A percentile compares a stretch with the other conserved stretches of the same genome.
These are phyloP conservation scores for Drosophila orena DNA, from an alignment of 1,140 invertebrate genomes.

Conservation along the genomic window DNA sequence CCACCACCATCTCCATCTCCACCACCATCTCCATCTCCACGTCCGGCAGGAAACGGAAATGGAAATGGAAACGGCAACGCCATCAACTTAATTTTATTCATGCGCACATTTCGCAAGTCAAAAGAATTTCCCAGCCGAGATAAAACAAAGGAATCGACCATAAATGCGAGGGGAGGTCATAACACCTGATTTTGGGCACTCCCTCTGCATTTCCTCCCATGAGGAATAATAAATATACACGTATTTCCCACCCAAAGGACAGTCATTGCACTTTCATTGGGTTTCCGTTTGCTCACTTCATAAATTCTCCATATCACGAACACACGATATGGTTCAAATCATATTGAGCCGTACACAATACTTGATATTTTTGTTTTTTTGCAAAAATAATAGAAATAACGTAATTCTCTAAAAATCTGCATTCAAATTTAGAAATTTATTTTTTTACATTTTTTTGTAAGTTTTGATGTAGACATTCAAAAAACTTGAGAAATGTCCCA, in stretches of 20 bases:
- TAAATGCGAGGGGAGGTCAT: slow-evolving; percentile 11
- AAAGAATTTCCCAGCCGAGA: slow-evolving; percentile 66
- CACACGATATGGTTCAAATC: too few relatives aligned
- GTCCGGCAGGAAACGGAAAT: slow-evolving; percentile 60
- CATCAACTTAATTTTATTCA: slow-evolving; percentile 82
- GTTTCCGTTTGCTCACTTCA: not conserved
- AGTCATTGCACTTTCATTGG: not conserved
- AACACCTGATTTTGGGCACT: slow-evolving; percentile 10
- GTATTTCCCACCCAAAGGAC: slow-evolving; percentile 1
- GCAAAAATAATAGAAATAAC: too few relatives aligned
- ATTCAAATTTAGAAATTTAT: too few relatives aligned
- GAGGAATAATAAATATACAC: slow-evolving; percentile 5
- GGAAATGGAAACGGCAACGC: slow-evolving; percentile 72
- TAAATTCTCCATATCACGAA: not conserved
- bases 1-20: not conserved
- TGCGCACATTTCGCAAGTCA: slow-evolving; percentile 62
- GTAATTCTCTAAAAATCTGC: too few relatives aligned
- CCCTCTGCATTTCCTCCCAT: not conserved
- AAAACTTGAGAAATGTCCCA: too few relatives aligned
- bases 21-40: not conserved
- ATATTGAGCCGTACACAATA: too few relatives aligned
- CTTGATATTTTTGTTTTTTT: too few relatives aligned
- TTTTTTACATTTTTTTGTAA: too few relatives aligned
- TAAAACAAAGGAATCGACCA: slow-evolving; percentile 59
- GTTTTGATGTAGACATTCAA: too few relatives aligned